Base-by-base conservation (phyloP, 64 coral and sea anemone genomes). In the Pocillopora damicornis region DNA sequence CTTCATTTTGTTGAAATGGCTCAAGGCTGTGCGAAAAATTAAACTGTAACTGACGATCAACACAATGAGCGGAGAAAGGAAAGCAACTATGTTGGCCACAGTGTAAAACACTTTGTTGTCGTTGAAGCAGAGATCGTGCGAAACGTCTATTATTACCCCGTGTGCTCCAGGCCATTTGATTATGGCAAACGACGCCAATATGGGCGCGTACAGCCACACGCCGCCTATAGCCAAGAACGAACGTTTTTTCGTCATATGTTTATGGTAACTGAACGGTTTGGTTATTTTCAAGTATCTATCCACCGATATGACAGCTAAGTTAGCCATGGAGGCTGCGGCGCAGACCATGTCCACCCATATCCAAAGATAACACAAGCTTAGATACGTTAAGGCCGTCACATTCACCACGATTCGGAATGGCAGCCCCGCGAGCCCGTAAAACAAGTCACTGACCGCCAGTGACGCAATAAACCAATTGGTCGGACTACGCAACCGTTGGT, bases 1-100 rank as follows among this genome's bases (percentile, higher is more conserved):
- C 51, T 90, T 64, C 94, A 97, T 97, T 97, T 97, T 97, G 84
- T 90, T 90, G 85, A 97, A 97, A 65, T 97, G 94, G 35, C 83
- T 93, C 45, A 93, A 90, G 0, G 94, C 94, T 3, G 87, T 88
- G 18, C 58, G 61, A 8, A 90, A 97, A 13, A 97, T 89, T 71
- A 92, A 79, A 4, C 74, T 75, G 35, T 97, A 97, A 73, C 87
- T 90, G 15, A 86, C 82, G n/a, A 88, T 81, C 5, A 97, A 82
- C 22, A 97, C 92, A 1, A 63, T 58, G 1, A 97, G 84, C 5
- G 94, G 94, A 0, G 63, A 60, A 10, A 97, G 65, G 67, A 97
- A 97, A 13, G 88, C 94, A 5, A 97, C 91, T 36, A 93, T 92
- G 60, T 59, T 93, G 1, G 94, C 94, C 37, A 97, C 83, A 0